Evolutionary conservation across 2,113 vertebrate species (phyloP), one percentile per base, ranked within the genome.

Genomic region (Ammodytes dubius): DNA sequence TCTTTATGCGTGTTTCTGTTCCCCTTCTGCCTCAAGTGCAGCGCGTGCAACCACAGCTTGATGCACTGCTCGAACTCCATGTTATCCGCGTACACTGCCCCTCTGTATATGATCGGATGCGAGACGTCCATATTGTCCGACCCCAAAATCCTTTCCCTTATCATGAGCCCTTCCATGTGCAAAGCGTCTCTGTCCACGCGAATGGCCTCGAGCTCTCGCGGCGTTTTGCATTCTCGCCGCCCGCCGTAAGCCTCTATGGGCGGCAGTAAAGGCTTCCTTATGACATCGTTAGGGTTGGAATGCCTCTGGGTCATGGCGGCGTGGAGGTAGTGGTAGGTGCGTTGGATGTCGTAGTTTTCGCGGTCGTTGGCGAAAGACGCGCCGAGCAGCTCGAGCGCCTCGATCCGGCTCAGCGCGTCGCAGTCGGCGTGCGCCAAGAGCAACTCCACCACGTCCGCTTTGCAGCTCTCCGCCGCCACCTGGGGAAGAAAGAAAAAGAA

Each of bases 21-120:
- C 27, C 97, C 97, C 56, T 96, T 96, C 73, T 99, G 98, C 63
- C 98, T 94, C 15, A 99, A 94, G 2, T 94, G 96, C 40, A 99
- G 89, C 0, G 98, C 98, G 0, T 99, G 98, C 0, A 99, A 96
- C 98, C 98, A 99, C 7, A 99, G 93, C 77, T 96, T 96, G 93
- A 99, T 97, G 81, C 98, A 99, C 89, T 97, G 97, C 0, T 99
- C 97, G 0, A 99, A 99, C 91, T 99, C 97, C 98, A 99, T 99
- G 95, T 97, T 99, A 64, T 99, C 98, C 0, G 98, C 98, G 10
- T 99, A 99, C 10, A 99, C 98, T 0, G 98, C 98, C 0, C 98
- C 98, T 0, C 98, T 95, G 67, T 99, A 99, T 79, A 99, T 99
- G 81, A 99, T 98, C 59, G 98, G 98, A 84, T 99, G 98, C 0